Evolutionary conservation across 2,888 invertebrate species (phyloP).

Genomic region (Nephrotoma flavescens): DNA sequence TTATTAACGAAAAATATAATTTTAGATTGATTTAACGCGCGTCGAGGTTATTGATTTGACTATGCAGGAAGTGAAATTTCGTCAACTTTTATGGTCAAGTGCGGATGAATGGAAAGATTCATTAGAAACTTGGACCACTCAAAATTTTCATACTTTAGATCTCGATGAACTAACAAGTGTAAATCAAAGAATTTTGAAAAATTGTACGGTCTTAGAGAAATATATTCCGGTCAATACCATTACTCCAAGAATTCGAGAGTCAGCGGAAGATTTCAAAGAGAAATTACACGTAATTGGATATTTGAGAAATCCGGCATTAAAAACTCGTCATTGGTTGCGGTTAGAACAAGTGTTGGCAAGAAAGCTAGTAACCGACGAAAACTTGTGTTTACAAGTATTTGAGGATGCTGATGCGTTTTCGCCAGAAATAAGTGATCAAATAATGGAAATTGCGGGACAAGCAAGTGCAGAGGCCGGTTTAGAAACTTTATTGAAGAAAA

Average conservation of each 20-base stretch:
- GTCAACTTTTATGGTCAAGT: slow-evolving; percentile 67
- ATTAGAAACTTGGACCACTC: slow-evolving; percentile 46
- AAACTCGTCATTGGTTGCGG: slow-evolving; percentile 69
- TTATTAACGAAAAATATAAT: slow-evolving; percentile 5
- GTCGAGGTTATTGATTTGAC: slow-evolving; percentile 70
- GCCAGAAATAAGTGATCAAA: slow-evolving; percentile 41
- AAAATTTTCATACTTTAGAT: slow-evolving; percentile 36
- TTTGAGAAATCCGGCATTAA: slow-evolving; percentile 64
- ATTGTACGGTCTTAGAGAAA: slow-evolving; percentile 64
- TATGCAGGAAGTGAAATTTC: slow-evolving; percentile 60
- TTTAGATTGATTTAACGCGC: slow-evolving; percentile 64
- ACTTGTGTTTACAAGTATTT: slow-evolving; percentile 48
- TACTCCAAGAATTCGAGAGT: slow-evolving; percentile 57
- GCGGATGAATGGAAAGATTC: slow-evolving; percentile 58
- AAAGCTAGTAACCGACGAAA: slow-evolving; percentile 56
- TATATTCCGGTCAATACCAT: slow-evolving; percentile 69
- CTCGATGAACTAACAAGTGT: slow-evolving; percentile 56
- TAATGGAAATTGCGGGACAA: slow-evolving; percentile 63
- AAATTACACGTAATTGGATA: slow-evolving; percentile 69
- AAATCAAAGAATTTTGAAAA: slow-evolving; percentile 52
- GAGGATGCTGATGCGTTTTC: slow-evolving; percentile 62
- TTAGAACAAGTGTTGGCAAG: slow-evolving; percentile 58
- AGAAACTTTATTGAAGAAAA: slow-evolving; percentile 64
- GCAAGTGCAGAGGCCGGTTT: slow-evolving; percentile 79
- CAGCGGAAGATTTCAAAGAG: slow-evolving; percentile 63